These are phyloP conservation scores for Platalea minor DNA, from an alignment of 2,797 vertebrate genomes.

Conservation along the genomic window DNA sequence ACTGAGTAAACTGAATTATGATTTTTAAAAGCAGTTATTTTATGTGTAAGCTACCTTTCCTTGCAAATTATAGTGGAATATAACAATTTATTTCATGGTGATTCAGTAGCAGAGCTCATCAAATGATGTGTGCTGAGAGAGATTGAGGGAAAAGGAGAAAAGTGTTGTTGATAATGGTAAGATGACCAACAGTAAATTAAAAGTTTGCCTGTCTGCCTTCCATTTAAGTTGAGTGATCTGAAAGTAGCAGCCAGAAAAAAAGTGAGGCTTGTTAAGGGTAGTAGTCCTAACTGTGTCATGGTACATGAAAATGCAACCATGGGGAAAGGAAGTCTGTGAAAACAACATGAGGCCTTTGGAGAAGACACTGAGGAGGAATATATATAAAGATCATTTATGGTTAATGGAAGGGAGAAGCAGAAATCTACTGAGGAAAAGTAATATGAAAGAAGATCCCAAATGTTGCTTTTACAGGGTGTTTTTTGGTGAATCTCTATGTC, in stretches of 20 bases:
- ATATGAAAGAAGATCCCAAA: background rate
- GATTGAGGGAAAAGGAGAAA: background rate
- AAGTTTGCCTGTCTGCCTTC: background rate
- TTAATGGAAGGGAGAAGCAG: background rate
- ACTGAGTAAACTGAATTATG: background rate
- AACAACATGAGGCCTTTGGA: background rate
- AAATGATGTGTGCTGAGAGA: background rate
- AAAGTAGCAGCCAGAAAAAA: background rate
- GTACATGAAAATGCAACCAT: background rate
- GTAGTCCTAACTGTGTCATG: background rate
- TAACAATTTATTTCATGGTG: background rate
- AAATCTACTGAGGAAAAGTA: background rate
- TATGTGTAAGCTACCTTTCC: background rate
- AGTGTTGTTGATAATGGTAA: background rate
- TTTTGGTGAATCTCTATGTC: background rate
- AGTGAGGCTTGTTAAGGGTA: background rate
- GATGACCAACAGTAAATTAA: background rate
- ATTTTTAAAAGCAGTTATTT: slow-evolving; percentile 16
- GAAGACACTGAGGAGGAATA: background rate
- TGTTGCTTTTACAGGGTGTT: background rate
- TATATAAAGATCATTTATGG: background rate
- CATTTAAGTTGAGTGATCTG: background rate
- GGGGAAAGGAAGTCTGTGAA: background rate
- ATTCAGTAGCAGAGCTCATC: background rate
- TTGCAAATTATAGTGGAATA: background rate